Base-by-base conservation (phyloP, 2,888 invertebrate genomes). In the Phyllotreta striolata region DNA sequence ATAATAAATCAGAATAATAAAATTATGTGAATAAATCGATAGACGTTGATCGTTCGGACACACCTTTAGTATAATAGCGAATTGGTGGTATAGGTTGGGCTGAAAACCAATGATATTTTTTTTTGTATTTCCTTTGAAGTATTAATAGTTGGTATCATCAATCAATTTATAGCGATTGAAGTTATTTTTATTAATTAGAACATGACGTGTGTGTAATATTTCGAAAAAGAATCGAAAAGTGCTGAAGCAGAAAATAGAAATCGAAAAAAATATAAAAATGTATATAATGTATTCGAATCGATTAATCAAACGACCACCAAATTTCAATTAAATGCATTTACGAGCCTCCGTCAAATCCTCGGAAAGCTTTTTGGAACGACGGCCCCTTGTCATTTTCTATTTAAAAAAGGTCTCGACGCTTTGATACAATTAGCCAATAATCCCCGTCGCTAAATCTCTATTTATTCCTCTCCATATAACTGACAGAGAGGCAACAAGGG, bases 391-490 rank as follows among this genome's bases (percentile, higher is more conserved):
- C 57, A 44, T 56, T 58, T 60, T 52, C 66, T 56, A 74, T 76
- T 75, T 46, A 75, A 77, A 78, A 78, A 76, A 74, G 68, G 70
- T 72, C 72, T 70, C 72, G 71, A 69, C 70, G 70, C 74, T 70
- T 69, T 66, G 72, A 76, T 75, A 77, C 77, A 77, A 77, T 78
- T 78, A 78, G 74, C 77, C 77, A 77, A 76, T 78, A 78, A 78
- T 78, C 78, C 78, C 74, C 64, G 70, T 70, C 74, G 71, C 74
- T 73, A 74, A 77, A 77, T 76, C 77, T 76, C 77, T 72, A 74
- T 76, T 77, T 77, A 77, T 78, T 77, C 75, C 76, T 76, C 76
- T 74, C 75, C 76, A 76, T 77, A 75, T 76, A 77, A 74, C 74
- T 78, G 77, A 78, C 73, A 70, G 76, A 78, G 74, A 75, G 75